These are phyloP conservation scores for Planococcus citri DNA, from an alignment of 1,140 invertebrate species.

Conservation along the genomic window DNA sequence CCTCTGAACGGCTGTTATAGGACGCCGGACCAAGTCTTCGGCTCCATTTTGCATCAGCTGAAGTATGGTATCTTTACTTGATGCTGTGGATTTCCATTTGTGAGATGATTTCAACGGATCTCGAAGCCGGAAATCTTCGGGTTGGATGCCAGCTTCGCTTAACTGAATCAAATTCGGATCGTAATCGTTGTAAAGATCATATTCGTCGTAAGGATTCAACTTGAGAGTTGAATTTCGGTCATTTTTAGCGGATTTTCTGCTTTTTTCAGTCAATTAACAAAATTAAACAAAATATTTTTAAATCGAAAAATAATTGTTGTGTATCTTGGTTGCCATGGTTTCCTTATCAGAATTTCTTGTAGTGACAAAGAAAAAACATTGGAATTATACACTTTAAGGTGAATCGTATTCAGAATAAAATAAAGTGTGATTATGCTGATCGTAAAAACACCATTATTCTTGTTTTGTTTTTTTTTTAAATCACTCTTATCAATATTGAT, in stretches of 20 bases:
- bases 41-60: not conserved
- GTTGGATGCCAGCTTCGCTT: not conserved
- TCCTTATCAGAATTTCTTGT: too few relatives aligned
- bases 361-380: too few relatives aligned
- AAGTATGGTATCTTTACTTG: not conserved
- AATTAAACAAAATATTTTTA: too few relatives aligned
- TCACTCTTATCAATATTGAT: too few relatives aligned
- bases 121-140: not conserved
- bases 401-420: too few relatives aligned
- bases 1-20: constrained; percentile 90
- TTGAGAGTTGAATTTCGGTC: not conserved
- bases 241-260: not conserved
- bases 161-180: not conserved
- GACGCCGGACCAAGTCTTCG: constrained; percentile 37
- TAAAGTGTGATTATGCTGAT: too few relatives aligned
- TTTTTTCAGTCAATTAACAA: too few relatives aligned
- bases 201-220: not conserved
- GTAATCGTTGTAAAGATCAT: not conserved
- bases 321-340: too few relatives aligned
- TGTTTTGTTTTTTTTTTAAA: too few relatives aligned
- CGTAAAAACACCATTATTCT: too few relatives aligned
- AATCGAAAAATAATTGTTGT: too few relatives aligned
- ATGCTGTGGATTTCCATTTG: not conserved
- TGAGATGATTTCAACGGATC: constrained; percentile 9
- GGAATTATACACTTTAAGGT: too few relatives aligned